Base-by-base conservation (phyloP, 2,888 invertebrate species). In the Perizoma flavofasciatum region DNA sequence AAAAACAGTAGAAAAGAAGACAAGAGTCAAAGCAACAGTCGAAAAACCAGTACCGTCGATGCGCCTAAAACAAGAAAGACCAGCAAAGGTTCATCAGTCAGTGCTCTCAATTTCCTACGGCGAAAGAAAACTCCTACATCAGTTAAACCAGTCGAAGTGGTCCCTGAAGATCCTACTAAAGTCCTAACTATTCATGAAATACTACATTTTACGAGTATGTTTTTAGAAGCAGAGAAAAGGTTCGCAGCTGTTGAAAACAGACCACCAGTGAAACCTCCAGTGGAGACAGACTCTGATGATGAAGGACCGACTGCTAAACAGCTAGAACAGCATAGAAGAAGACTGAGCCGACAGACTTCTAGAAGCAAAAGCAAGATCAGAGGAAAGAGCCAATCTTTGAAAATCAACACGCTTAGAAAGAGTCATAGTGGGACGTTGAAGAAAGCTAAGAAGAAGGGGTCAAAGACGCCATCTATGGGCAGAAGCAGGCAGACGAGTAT, bases 401-500 rank as follows among this genome's bases (percentile, higher is more conserved):
- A 89, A 79, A 83, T 92, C 5, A 91, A 89, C 53, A 91, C 92
- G 0, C 61, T 92, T 10, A 80, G 91, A 45, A 92, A 92, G 66
- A 88, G 89, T 33, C 92, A 92, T 51, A 91, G 91, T 44, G 92
- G 92, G 1, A 92, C 91, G 0, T 73, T 92, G 58, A 92, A 91
- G 70, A 91, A 91, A 57, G 79, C 78, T 0, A 92, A 92, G 61
- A 92, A 92, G 79, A 92, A 92, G 70, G 83, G 76, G 57, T 68
- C 75, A 0, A 90, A 91, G 61, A 78, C 85, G 7, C 86, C 89
- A 6, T 65, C 83, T 11, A 66, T 70, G 11, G 78, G 79, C 0
- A 83, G 92, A 57, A 92, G 91, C 59, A 75, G 92, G 45, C 91
- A 92, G 70, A 78, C 90, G 1, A 92, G 92, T 55, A 81, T 91